These are phyloP conservation scores for Oreochromis tanganicae DNA, from an alignment of 2,113 vertebrate genomes.

Conservation along the genomic window DNA sequence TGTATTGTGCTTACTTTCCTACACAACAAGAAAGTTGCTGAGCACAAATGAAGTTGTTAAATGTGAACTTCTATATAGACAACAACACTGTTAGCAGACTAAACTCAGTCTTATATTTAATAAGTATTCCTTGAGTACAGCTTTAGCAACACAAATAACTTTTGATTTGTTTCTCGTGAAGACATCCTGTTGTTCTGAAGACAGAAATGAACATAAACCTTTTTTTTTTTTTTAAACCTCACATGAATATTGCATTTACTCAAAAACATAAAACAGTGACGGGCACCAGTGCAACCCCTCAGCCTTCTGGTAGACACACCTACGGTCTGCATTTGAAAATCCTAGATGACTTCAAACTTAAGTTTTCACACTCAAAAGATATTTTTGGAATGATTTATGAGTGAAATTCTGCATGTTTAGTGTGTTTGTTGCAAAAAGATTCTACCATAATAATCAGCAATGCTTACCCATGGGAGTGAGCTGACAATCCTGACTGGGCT, in stretches of 20 bases:
- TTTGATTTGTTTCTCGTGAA: not conserved
- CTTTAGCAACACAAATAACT: fast-evolving
- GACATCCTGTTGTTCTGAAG: not conserved
- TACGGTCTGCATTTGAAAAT: not conserved
- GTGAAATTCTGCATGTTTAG: not conserved
- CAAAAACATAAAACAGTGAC: not conserved
- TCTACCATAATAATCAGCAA: not conserved
- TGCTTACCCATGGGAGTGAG: constrained; percentile 72
- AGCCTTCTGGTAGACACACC: not conserved
- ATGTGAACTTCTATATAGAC: not conserved
- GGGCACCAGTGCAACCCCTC: not conserved
- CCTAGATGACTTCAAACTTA: not conserved
- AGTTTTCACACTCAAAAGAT: fast-evolving
- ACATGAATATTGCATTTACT: fast-evolving
- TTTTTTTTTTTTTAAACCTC: not conserved
- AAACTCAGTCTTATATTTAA: not conserved
- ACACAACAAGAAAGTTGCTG: not conserved
- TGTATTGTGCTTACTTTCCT: not conserved
- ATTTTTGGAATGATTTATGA: fast-evolving
- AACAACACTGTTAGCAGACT: not conserved
- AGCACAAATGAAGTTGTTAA: not conserved
- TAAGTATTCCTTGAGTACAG: fast-evolving
- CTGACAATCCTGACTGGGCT: not conserved
- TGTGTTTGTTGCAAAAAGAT: fast-evolving
- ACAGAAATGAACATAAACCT: fast-evolving